A percentile compares a stretch with the other conserved stretches of the same genome.
phyloP scores from a whole-genome alignment of 2,113 vertebrate genomes.

The Melanerpes aurifrons region DNA sequence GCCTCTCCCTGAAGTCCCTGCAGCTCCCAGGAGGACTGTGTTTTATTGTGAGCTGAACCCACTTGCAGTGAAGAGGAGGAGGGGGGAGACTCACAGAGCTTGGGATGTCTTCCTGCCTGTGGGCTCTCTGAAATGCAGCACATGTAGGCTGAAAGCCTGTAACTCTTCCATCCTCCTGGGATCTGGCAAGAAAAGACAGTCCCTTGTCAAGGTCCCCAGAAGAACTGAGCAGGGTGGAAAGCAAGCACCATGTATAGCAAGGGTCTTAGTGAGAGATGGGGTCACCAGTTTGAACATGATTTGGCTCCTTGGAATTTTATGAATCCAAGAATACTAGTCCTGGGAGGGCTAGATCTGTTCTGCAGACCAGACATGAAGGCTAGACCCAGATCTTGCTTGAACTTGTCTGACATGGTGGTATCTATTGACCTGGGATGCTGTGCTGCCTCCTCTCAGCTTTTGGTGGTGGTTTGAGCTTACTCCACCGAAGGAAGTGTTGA shows the following conservation, averaged over 20 bases:
- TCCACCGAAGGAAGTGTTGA: rapidly evolving
- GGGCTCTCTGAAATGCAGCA: neutral
- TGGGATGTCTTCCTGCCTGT: neutral
- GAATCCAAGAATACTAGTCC: neutral
- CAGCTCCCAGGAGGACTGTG: rapidly evolving
- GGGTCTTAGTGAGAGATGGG: neutral
- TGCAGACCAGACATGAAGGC: neutral
- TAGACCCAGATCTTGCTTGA: neutral
- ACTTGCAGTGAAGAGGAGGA: neutral
- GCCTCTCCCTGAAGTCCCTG: neutral
- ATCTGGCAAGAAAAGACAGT: neutral
- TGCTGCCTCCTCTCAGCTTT: neutral
- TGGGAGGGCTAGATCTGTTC: neutral
- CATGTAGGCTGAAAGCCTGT: rapidly evolving
- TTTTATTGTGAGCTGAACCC: neutral
- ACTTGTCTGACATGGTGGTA: neutral
- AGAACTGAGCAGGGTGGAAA: neutral
- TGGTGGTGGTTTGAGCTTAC: neutral
- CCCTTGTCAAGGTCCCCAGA: neutral
- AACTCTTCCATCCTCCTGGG: neutral
- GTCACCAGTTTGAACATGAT: neutral
- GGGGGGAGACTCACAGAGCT: neutral
- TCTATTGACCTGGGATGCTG: neutral
- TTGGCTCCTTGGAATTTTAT: neutral
- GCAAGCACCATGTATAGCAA: neutral